Evolutionary conservation across 2,113 vertebrate species (phyloP).

Genomic region (Romanogobio albipinnatus): DNA sequence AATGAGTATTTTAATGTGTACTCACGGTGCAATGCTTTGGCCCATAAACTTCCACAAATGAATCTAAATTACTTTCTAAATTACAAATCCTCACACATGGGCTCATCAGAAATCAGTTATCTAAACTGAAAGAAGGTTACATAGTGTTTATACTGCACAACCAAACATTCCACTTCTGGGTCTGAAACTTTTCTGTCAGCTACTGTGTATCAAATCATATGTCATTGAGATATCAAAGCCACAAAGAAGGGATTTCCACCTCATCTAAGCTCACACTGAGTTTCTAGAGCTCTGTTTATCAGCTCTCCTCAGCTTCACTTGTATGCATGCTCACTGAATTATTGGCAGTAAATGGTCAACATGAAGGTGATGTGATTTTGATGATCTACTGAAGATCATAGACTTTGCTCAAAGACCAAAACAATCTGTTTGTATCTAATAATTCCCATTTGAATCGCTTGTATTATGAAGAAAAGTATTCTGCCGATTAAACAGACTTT

Average conservation of each 20-base stretch:
- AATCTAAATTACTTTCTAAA: background rate
- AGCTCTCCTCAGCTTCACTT: constrained; percentile 2
- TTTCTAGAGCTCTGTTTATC: background rate
- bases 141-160: background rate
- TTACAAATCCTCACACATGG: background rate
- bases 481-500: background rate
- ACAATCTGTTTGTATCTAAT: background rate
- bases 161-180: background rate
- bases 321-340: background rate
- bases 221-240: background rate
- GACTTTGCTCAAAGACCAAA: background rate
- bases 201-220: background rate
- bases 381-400: background rate
- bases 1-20: background rate
- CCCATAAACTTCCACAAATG: background rate
- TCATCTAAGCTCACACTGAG: constrained; percentile 2
- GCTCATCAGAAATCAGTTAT: background rate
- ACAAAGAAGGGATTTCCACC: background rate
- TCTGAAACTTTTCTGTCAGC: background rate
- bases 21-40: background rate
- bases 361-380: background rate
- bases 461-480: background rate
- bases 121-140: background rate
- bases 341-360: background rate
- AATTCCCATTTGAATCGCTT: background rate